phyloP scores from a whole-genome alignment of 2,888 invertebrate genomes.

The Anthophora plumipes region DNA sequence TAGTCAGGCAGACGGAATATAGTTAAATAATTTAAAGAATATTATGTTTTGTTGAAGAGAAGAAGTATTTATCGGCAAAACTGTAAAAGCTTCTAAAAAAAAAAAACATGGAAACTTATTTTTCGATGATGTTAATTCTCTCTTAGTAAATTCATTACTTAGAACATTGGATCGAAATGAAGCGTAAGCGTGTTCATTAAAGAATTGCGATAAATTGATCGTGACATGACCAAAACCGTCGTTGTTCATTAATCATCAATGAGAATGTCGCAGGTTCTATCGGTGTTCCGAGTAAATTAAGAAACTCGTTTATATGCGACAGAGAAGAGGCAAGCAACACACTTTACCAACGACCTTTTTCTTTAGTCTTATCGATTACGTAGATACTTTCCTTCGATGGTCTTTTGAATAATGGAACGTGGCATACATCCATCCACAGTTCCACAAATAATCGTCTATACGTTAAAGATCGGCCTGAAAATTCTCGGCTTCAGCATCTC shows the following conservation, averaged over 20 bases:
- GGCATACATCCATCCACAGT: constrained; percentile 32
- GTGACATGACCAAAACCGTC: neutral
- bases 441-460: constrained; percentile 3
- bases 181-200: too few species aligned
- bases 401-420: constrained; percentile 62
- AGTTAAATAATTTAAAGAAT: too few species aligned
- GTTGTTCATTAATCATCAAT: constrained; percentile 31
- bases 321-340: neutral
- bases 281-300: constrained; percentile 34
- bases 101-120: too few species aligned
- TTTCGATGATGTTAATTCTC: too few species aligned
- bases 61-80: too few species aligned
- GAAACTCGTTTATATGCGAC: constrained; percentile 26
- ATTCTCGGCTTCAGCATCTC: constrained; percentile 9
- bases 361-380: constrained; percentile 53
- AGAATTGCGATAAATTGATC: neutral
- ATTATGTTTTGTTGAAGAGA: too few species aligned
- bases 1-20: too few species aligned
- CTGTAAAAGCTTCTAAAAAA: too few species aligned
- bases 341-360: constrained; percentile 14
- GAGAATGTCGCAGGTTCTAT: neutral
- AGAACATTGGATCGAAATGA: too few species aligned
- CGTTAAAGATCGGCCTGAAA: constrained; percentile 17
- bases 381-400: constrained; percentile 32
- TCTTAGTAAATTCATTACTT: too few species aligned